Evolutionary conservation across 2,888 invertebrate genomes (phyloP), one percentile per base, ranked within the genome.

Genomic region (Heliconius charithonia): DNA sequence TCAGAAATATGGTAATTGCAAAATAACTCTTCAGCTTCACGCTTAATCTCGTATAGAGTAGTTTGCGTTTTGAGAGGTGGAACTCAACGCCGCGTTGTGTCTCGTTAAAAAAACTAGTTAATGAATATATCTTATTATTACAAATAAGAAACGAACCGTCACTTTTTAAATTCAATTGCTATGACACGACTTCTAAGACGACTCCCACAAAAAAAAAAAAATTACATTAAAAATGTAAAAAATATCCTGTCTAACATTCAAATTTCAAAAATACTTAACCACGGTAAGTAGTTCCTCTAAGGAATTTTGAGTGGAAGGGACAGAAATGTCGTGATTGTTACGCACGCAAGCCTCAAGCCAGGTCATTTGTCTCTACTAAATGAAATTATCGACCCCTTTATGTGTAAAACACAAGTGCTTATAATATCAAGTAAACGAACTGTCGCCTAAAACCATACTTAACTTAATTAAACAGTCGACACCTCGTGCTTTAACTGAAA

Each of bases 281-380:
- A 51, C 4, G 27, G 29, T 32, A 51, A 32, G 3, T 25, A 32
- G 25, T 29, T 51, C 12, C 51, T 74, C n/a, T 63, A 22, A 56
- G 63, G 59, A 75, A 77, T 71, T 37, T 77, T 77, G n/a, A 41
- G 19, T 19, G 41, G 41, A 65, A 74, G 56, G 74, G 59, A 27
- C 29, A 56, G 41, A 72, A 67, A 25, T 67, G 66, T 66, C 76
- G 69, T 56, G 45, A 67, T 69, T 77, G 41, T 22, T 16, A 16
- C 13, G 62, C 81, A 81, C 81, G 79, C 77, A 66, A 66, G 82
- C 82, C 82, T 32, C 66, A 73, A 80, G 80, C 79, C 63, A 63
- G 10, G 45, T 69, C 83, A 81, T 83, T 83, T 84, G 84, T 82
- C 79, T 83, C 82, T 79, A 81, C 81, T 80, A 82, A 83, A 80